Evolutionary conservation across 2,888 invertebrate species (phyloP), one percentile per base, ranked within the genome.

Genomic region (Microctonus hyperodae): DNA sequence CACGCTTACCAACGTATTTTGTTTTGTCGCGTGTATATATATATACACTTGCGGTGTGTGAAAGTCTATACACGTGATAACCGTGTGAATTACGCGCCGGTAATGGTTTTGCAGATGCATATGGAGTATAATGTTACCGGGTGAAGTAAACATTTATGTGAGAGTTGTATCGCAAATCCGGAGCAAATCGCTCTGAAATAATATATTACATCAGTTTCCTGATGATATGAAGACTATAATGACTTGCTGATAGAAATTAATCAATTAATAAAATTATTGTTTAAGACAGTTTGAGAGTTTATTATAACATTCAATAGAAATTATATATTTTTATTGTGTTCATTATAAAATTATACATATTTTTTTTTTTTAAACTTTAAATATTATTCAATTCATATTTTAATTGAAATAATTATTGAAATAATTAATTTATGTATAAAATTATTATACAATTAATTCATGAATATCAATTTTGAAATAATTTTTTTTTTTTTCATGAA

Each of bases 101-200:
- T 53, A 53, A 53, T 53, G n/a, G 31, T 53, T 53, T 31, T n/a
- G 28, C 53, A 31, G 53, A 53, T 53, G 53, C 31, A 53, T 28
- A 53, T 31, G 31, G 31, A 53, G 25, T 53, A 53, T 28, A 28
- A 28, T 16, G 44, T 44, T 44, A 44, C 16, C 16, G 6, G 44
- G 16, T 9, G 1, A 16, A 16, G 44, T 7, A 0, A 20, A 44
- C 16, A 6, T n/a, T 6, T 37, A 3, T n/a, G n/a, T 13, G 6
- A 44, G 16, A 16, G 16, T 44, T 44, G 44, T 44, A 44, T 44
- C 16, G 9, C 44, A 44, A 44, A 20, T 20, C 16, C 20, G 9
- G 1, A n/a, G 16, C 5, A 16, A 44, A 44, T 44, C 16, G 5
- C 4, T 44, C 9, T 1, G 5, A 7, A 44, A 44, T 44, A 7